Evolutionary conservation across 2,797 vertebrate species (phyloP), one percentile per base, ranked within the genome.

Genomic region (Pogoniulus pusillus): DNA sequence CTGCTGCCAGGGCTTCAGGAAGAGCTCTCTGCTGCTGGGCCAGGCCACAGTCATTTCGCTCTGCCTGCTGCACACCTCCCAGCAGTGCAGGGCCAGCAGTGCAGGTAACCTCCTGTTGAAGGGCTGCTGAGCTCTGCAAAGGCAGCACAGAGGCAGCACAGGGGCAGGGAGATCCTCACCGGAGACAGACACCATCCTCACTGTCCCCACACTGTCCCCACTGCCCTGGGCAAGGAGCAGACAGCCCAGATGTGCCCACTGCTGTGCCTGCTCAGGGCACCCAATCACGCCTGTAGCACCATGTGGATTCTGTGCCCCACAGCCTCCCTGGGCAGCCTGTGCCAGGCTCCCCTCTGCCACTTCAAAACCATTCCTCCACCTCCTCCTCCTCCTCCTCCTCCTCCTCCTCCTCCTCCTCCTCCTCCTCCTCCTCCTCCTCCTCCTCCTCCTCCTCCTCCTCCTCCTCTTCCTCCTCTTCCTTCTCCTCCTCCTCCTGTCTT

Each of bases 111-210:
- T 94, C 94, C 91, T 94, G 51, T 87, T 94, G 92, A 89, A 87
- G 80, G 81, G 70, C 77, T 87, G 70, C 73, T 89, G 80, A 94
- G 73, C 81, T 57, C 70, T 63, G 47, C 92, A 96, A 95, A 92
- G 93, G 41, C 91, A 89, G 87, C 80, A 68, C 93, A 94, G 96
- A 95, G n/a, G n/a, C n/a, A n/a, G n/a, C n/a, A n/a, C n/a, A n/a
- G n/a, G n/a, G 94, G 94, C 94, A 94, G 91, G 85, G 63, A 81
- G 77, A 87, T 73, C 60, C 73, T 81, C 5, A 1, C 27, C 0
- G 6, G 45, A 71, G 59, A 82, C 29, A 26, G 2, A 2, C 16
- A n/a, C 35, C 35, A 37, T 37, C 43, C 47, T 64, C 41, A 1
- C 12, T 17, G 32, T 37, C 3, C 26, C 8, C 75, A 41, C 41